Evolutionary conservation across 1,140 invertebrate species (phyloP).

Genomic region (Drosophila albomicans): DNA sequence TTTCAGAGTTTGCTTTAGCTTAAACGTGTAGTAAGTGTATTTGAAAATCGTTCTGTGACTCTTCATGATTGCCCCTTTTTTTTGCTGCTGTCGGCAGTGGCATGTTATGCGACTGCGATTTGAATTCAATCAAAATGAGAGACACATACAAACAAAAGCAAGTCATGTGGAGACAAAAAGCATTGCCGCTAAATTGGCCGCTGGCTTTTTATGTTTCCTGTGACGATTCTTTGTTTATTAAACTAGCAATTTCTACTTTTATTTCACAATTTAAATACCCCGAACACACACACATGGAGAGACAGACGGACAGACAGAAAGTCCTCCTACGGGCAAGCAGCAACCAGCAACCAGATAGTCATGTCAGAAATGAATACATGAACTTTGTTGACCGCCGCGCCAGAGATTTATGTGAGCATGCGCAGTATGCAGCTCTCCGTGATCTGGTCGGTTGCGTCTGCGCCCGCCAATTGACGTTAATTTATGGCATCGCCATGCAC

Average conservation of each 20-base stretch:
- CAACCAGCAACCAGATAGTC: constrained; percentile 41
- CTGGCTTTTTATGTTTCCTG: constrained; percentile 81
- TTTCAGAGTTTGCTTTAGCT: not conserved
- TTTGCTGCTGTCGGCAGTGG: constrained; percentile 44
- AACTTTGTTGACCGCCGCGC: constrained; percentile 74
- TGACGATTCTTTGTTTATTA: constrained; percentile 64
- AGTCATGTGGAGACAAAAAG: constrained; percentile 36
- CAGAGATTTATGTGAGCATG: constrained; percentile 78
- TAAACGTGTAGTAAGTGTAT: constrained; percentile 16
- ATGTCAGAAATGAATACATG: constrained; percentile 81
- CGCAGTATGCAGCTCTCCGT: constrained; percentile 30
- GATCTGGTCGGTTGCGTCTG: constrained; percentile 43
- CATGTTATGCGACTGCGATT: constrained; percentile 70
- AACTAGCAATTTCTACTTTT: constrained; percentile 79
- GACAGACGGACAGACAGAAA: not conserved
- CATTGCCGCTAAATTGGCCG: constrained; percentile 75
- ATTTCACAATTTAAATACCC: constrained; percentile 78
- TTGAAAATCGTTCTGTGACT: not conserved
- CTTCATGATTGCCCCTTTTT: constrained; percentile 11
- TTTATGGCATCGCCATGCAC: constrained; percentile 76
- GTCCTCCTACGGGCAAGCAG: constrained; percentile 18
- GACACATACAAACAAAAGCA: constrained; percentile 23
- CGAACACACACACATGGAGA: constrained; percentile 13
- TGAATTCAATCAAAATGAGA: constrained; percentile 84
- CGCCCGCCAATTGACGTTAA: constrained; percentile 76